Percentiles rank a stretch among this genome's conserved stretches.
Conservation (phyloP, 1,140 invertebrate genomes). For the Elymnias hypermnestra region DNA sequence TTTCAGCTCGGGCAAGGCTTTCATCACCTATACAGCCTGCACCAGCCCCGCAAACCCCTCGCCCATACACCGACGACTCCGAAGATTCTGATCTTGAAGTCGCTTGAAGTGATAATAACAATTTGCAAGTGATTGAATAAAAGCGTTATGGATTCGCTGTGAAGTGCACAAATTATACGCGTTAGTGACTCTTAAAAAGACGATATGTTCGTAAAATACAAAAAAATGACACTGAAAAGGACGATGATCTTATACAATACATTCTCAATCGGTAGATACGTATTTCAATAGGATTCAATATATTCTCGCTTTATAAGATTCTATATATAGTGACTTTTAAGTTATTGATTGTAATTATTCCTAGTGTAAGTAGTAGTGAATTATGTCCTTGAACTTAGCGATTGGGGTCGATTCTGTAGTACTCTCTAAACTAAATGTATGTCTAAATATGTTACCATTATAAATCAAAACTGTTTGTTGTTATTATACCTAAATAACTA, state of each 20-base stretch:
- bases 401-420: too few relatives aligned
- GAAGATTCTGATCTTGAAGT: conserved; percentile 77
- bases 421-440: too few relatives aligned
- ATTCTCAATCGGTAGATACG: too few relatives aligned
- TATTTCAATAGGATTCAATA: neutral
- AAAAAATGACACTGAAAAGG: neutral
- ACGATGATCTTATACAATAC: too few relatives aligned
- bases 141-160: neutral
- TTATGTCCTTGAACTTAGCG: neutral
- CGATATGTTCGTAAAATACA: neutral
- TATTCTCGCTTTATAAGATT: conserved; percentile 1
- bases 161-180: too few relatives aligned
- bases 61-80: conserved; percentile 58
- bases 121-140: neutral
- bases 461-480: too few relatives aligned
- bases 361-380: neutral
- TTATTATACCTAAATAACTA: too few relatives aligned
- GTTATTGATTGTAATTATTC: conserved; percentile 1
- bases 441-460: too few relatives aligned
- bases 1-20: conserved; percentile 34
- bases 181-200: too few relatives aligned
- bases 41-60: conserved; percentile 62
- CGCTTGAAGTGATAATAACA: conserved; percentile 58
- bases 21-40: conserved; percentile 63
- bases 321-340: neutral